phyloP scores from a whole-genome alignment of 2,113 vertebrate species.

The Arizona elegans region DNA sequence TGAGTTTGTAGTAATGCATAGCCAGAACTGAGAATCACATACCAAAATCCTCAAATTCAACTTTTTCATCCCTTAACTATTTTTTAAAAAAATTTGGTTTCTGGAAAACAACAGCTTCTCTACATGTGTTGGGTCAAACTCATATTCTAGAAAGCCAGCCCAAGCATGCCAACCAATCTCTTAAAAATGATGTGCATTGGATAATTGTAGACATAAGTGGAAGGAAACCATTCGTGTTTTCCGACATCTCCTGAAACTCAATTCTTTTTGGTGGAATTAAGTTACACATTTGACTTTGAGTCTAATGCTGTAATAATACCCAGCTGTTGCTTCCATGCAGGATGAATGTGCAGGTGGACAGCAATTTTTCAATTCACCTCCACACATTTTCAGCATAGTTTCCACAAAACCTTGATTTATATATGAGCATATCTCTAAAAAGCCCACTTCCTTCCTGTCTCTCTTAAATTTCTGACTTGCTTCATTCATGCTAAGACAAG shows the following conservation, averaged over 20 bases:
- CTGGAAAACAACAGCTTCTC: background rate
- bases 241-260: too few relatives aligned
- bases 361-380: background rate
- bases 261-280: background rate
- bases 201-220: background rate
- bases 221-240: background rate
- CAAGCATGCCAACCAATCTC: background rate
- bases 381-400: background rate
- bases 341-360: background rate
- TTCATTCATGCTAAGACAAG: background rate
- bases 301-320: background rate
- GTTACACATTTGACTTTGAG: background rate
- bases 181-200: background rate
- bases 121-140: background rate
- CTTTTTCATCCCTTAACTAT: too few relatives aligned
- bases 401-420: background rate
- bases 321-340: background rate
- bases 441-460: background rate
- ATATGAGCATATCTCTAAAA: background rate
- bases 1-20: too few relatives aligned
- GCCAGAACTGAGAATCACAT: too few relatives aligned
- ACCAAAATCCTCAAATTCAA: too few relatives aligned
- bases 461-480: background rate
- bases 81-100: background rate
- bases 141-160: background rate